Percentiles rank a stretch among this genome's conserved stretches.
These are phyloP conservation scores for Peromyscus attwateri DNA, from an alignment of 2,797 vertebrate genomes.

Conservation along the genomic window DNA sequence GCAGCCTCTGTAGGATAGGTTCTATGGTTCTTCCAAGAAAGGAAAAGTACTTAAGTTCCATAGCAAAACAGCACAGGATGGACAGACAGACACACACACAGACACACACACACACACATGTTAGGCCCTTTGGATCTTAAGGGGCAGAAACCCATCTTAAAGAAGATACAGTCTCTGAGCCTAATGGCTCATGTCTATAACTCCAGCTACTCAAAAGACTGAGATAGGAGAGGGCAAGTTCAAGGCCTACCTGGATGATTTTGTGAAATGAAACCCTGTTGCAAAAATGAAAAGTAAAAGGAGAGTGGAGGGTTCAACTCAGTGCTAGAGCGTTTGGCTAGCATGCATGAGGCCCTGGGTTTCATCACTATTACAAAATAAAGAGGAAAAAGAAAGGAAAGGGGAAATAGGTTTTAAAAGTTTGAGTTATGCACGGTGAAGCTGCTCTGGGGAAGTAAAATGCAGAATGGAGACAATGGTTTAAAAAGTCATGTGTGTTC, in stretches of 20 bases:
- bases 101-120: not conserved
- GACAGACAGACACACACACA: not conserved
- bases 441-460: not conserved
- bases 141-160: constrained; percentile 9
- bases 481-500: not conserved
- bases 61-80: not conserved
- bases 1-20: too few species aligned
- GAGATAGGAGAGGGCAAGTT: not conserved
- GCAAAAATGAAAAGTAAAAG: not conserved
- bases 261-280: not conserved
- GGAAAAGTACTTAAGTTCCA: not conserved
- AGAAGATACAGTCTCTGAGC: not conserved
- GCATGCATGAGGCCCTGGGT: not conserved
- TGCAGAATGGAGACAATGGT: not conserved
- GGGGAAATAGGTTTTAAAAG: not conserved
- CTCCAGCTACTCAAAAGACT: too few species aligned
- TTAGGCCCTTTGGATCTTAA: not conserved
- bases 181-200: not conserved
- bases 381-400: not conserved
- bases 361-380: not conserved
- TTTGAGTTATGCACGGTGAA: not conserved
- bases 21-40: not conserved
- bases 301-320: not conserved
- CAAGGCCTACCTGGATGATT: too few species aligned
- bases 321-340: not conserved